phyloP scores from a whole-genome alignment of 2,888 invertebrate species.

The Lingula anatina region DNA sequence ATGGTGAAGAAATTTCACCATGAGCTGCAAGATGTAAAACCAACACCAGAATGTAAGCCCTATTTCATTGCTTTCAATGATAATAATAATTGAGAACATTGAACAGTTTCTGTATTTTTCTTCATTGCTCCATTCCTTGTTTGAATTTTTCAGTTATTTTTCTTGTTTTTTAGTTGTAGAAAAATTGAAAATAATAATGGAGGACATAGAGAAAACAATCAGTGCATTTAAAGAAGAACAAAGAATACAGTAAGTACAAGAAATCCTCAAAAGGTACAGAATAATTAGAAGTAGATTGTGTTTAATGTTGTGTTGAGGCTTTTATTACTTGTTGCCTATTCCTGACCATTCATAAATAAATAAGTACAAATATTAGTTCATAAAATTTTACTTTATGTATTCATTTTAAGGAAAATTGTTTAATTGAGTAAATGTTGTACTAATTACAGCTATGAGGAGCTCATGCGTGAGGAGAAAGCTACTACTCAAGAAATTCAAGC shows the following conservation, averaged over 20 bases:
- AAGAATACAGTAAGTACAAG: constrained; percentile 27
- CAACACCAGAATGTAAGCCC: constrained; percentile 48
- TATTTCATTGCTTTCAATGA: no score
- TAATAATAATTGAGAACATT: no score
- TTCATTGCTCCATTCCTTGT: not conserved
- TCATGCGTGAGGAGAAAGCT: constrained; percentile 39
- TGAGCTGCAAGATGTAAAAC: constrained; percentile 43
- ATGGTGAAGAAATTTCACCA: constrained; percentile 43
- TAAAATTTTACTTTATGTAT: no score
- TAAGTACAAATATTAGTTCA: no score
- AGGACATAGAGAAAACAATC: constrained; percentile 45
- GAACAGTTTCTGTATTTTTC: no score
- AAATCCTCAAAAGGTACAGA: no score
- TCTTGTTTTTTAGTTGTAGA: constrained; percentile 35
- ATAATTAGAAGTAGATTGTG: not conserved
- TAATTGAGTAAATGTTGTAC: no score
- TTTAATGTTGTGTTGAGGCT: not conserved
- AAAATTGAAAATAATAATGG: constrained; percentile 47
- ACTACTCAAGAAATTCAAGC: constrained; percentile 38
- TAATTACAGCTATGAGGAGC: constrained; percentile 43
- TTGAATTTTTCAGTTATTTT: not conserved
- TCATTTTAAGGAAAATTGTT: no score
- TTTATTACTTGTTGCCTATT: no score
- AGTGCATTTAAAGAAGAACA: constrained; percentile 44
- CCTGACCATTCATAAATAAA: no score